These are phyloP conservation scores for Xyliphius kryptos DNA, from an alignment of 2,113 vertebrate species.

Conservation along the genomic window DNA sequence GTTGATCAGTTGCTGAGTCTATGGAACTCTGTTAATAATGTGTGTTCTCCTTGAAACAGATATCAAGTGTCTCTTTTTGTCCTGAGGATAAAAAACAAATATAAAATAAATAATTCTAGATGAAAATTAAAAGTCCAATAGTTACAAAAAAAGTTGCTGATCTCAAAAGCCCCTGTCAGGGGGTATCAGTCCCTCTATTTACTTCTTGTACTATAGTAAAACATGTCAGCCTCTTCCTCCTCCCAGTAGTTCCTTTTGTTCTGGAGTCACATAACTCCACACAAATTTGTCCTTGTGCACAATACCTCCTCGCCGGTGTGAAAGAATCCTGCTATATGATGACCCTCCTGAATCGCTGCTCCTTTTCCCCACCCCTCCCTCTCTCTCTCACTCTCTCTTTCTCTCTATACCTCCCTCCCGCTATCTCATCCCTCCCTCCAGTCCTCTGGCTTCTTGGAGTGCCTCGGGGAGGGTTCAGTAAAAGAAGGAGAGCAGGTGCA, in stretches of 20 bases:
- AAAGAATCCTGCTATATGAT: slow-evolving; percentile 72
- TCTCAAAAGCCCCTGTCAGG: too few species aligned
- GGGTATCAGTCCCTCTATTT: slow-evolving; percentile 34
- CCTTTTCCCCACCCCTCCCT: slow-evolving; percentile 58
- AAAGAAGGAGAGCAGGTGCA: slow-evolving; percentile 79
- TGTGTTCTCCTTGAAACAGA: too few species aligned
- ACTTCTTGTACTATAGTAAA: slow-evolving; percentile 46
- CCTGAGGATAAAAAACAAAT: too few species aligned
- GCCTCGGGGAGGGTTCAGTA: slow-evolving; percentile 49
- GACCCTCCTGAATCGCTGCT: slow-evolving; percentile 62
- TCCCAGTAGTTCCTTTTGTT: slow-evolving; percentile 62
- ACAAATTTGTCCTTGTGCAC: slow-evolving; percentile 49
- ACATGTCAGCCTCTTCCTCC: slow-evolving; percentile 50
- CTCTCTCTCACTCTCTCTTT: slow-evolving; percentile 40
- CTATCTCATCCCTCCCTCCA: slow-evolving; percentile 20
- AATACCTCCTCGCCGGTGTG: slow-evolving; percentile 58
- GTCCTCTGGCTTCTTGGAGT: slow-evolving; percentile 48
- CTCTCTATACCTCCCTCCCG: slow-evolving; percentile 43
- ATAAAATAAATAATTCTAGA: too few species aligned
- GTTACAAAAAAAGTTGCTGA: too few species aligned
- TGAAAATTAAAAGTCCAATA: too few species aligned
- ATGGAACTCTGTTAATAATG: too few species aligned
- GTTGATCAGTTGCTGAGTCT: too few species aligned
- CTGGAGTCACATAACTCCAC: slow-evolving; percentile 72
- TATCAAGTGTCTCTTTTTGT: slow-evolving; percentile 26